Evolutionary conservation across 2,797 vertebrate genomes (phyloP), one percentile per base, ranked within the genome.

Genomic region (Chromis chromis): DNA sequence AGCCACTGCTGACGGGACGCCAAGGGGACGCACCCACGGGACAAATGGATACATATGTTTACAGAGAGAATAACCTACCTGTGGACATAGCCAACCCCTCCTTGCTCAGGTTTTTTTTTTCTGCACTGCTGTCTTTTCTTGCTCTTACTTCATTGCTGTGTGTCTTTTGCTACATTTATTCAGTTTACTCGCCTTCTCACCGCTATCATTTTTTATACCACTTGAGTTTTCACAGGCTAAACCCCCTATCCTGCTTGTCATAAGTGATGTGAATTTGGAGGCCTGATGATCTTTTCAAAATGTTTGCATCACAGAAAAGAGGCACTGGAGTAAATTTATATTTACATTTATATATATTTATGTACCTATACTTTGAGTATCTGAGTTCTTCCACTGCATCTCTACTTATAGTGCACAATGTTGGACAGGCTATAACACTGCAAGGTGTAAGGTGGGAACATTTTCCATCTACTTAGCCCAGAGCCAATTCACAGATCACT

Each of bases 1-100:
- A 94, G 93, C 94, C 90, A 92, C 94, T 94, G 96, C 96, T 94
- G 93, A 87, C 94, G 95, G 96, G 96, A 98, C 95, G 92, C 93
- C 89, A 50, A 92, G 94, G 95, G 94, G 95, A 97, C 95, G 92
- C 95, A 88, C 88, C 95, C 94, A 94, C 86, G 95, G 95, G 96
- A 96, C 96, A 97, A 97, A 97, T 96, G 95, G 96, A 97, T 97
- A 97, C 97, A 98, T 96, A 96, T 97, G 96, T 97, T 98, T 97
- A 97, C 95, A 95, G 95, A 96, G 96, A 96, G 96, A 96, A 97
- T 96, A 97, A 96, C 96, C 96, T 97, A 97, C 97, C 96, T 98
- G 97, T 96, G 94, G 95, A 97, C 94, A 95, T 87, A 94, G 77
- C 74, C 68, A 77, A 31, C 31, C 67, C 74, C 27, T 73, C 53